A percentile compares a stretch with the other conserved stretches of the same genome.
These are phyloP conservation scores for Cryptomyrus ogoouensis DNA, from an alignment of 2,113 vertebrate species.

Conservation along the genomic window DNA sequence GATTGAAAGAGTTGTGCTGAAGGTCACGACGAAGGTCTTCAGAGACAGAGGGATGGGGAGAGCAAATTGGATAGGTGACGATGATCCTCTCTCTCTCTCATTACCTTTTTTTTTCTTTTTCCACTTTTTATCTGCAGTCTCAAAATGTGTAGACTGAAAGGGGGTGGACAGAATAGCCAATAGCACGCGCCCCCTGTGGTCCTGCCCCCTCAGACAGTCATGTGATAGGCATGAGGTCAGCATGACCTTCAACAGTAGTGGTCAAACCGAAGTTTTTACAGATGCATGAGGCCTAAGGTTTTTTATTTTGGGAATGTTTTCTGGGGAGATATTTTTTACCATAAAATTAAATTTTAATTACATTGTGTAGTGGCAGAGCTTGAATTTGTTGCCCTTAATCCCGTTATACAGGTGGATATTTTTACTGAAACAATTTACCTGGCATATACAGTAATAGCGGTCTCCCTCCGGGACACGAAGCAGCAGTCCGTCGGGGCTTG, in stretches of 20 bases:
- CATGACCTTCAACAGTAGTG: background rate
- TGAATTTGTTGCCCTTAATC: constrained; percentile 6
- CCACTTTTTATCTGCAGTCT: background rate
- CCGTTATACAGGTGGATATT: background rate
- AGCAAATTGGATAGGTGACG: background rate
- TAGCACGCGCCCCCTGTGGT: background rate
- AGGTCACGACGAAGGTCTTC: background rate
- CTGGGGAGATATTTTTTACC: background rate
- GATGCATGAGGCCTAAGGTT: background rate
- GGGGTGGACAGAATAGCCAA: background rate
- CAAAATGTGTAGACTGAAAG: background rate
- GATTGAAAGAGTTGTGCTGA: constrained; percentile 3
- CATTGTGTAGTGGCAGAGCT: background rate
- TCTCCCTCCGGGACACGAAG: background rate
- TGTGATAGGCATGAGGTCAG: background rate
- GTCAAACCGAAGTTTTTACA: background rate
- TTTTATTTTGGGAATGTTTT: background rate
- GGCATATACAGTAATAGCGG: background rate
- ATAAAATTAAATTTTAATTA: background rate
- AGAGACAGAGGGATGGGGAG: background rate
- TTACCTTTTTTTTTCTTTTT: background rate
- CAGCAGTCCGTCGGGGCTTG: background rate
- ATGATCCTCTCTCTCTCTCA: background rate
- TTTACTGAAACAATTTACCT: constrained; percentile 9
- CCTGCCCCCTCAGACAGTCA: background rate